Base-by-base conservation (phyloP, 2,888 invertebrate genomes). In the Teleiodes luculella region DNA sequence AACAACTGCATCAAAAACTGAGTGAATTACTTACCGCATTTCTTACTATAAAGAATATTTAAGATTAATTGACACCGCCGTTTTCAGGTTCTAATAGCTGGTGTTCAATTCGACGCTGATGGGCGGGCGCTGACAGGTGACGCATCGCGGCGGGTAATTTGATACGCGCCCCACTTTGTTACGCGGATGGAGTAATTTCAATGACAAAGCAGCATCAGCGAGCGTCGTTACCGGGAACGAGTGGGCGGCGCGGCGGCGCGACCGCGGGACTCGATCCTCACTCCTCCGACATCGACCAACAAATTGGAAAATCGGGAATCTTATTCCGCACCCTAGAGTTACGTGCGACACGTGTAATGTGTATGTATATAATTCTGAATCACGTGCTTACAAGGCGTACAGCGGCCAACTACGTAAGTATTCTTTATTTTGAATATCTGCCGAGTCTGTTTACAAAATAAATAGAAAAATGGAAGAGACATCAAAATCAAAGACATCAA, bases 131-230 rank as follows among this genome's bases (percentile, higher is more conserved):
- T 63, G 72, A 68, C 73, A 70, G 65, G 66, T 74, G 78, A 79
- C 65, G 60, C 67, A 79, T 77, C 59, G 68, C 66, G 59, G 57
- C 57, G 63, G 66, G 73, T 67, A 74, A 75, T 76, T 76, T 73
- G 69, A 76, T 71, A 72, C 69, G 61, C 59, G 61, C 57, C 2
- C 61, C 69, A 75, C 74, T 78, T 75, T 76, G 72, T 77, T 70
- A 70, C 68, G 53, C 56, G 65, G 69, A 72, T 72, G 64, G 71
- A 75, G 74, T 72, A 70, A 79, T 79, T 76, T 71, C 68, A 70
- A 55, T 55, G 54, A 55, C 54, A 52, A 50, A 55, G 39, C 39
- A 39, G 39, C n/a, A 33, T 33, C 33, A 33, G n/a, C 33, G n/a
- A n/a, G 11, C 33, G n/a, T n/a, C 33, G 10, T 33, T 33, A 33